Conservation (phyloP, 1,140 invertebrate genomes). For the Bombyx mori region DNA sequence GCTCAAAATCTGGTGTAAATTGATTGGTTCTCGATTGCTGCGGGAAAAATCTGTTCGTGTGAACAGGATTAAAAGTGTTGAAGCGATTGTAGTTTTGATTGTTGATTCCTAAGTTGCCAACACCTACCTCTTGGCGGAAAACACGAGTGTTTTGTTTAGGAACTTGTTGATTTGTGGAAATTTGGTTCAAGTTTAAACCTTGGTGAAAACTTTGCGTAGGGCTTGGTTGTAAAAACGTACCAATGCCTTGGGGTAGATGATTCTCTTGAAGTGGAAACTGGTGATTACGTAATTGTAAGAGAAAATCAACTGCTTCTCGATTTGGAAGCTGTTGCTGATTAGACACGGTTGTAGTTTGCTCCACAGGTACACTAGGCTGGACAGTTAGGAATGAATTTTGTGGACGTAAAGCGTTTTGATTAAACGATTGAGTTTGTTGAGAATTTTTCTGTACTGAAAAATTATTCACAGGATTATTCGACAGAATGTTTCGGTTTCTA, state of each 20-base stretch:
- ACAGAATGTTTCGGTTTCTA: slow-evolving; percentile 43
- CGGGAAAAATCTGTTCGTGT: slow-evolving; percentile 41
- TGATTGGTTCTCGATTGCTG: slow-evolving; percentile 32
- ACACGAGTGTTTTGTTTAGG: slow-evolving; percentile 53
- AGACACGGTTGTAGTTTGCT: slow-evolving; percentile 32
- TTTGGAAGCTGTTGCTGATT: slow-evolving; percentile 62
- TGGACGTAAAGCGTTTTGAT: slow-evolving; percentile 30
- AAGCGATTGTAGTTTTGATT: slow-evolving; percentile 35
- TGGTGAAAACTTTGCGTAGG: slow-evolving; percentile 30
- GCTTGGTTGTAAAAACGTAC: slow-evolving; percentile 50
- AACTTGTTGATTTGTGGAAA: slow-evolving; percentile 29
- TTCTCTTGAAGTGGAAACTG: slow-evolving; percentile 61
- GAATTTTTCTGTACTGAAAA: slow-evolving; percentile 39
- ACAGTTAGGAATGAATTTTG: slow-evolving; percentile 60
- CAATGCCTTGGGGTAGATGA: slow-evolving; percentile 66
- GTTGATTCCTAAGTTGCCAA: slow-evolving; percentile 73
- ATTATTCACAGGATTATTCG: slow-evolving; percentile 30
- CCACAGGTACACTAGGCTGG: slow-evolving; percentile 66
- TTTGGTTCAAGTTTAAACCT: slow-evolving; percentile 38
- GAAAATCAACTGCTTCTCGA: slow-evolving; percentile 66
- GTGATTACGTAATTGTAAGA: slow-evolving; percentile 52
- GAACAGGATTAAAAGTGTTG: slow-evolving; percentile 40
- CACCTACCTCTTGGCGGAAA: slow-evolving; percentile 59
- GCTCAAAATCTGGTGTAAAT: slow-evolving; percentile 71
- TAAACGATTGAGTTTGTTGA: slow-evolving; percentile 41